Base-by-base conservation (phyloP, 2,888 invertebrate species). In the Heliconius aoede region DNA sequence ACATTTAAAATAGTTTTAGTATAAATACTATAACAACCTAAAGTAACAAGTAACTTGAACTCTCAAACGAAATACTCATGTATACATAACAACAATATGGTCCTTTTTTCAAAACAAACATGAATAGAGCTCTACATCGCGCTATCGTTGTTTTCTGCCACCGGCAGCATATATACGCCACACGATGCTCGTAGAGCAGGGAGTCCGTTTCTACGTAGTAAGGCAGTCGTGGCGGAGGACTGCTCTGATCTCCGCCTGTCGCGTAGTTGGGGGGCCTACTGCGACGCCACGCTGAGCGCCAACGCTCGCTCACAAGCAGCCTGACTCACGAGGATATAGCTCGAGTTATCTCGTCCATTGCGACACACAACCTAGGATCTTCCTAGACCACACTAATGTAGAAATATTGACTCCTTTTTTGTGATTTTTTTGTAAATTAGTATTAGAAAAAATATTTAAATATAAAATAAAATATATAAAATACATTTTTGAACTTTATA, bases 171-270 rank as follows among this genome's bases (percentile, higher is more conserved):
- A 76, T 55, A 72, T n/a, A n/a, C n/a, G n/a, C n/a, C n/a, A n/a
- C n/a, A n/a, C n/a, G n/a, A n/a, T n/a, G n/a, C n/a, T n/a, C 72
- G 11, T 18, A 1, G 15, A 26, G 36, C 4, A 65, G 84, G 86
- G 88, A 87, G 90, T 90, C 90, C 90, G 84, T 88, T 88, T 88
- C 90, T 90, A 90, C 89, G 80, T 88, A 89, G 90, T 84, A 40
- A 80, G 81, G 86, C 86, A 88, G 89, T 80, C 79, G n/a, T 71
- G 82, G 86, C 85, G 84, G 84, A 85, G 87, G 86, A 84, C 90
- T 89, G 85, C 82, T 15, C 81, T 84, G 15, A 72, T 51, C 69
- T 72, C 65, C 84, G 86, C 68, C 85, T 68, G 76, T 74, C 74
- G 69, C 69, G 32, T 69, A 74, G 74, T 74, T 61, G 61, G 32